A percentile compares a stretch with the other conserved stretches of the same genome.
Conservation (phyloP, 2,797 vertebrate species). For the Pseudochromis fuscus region DNA sequence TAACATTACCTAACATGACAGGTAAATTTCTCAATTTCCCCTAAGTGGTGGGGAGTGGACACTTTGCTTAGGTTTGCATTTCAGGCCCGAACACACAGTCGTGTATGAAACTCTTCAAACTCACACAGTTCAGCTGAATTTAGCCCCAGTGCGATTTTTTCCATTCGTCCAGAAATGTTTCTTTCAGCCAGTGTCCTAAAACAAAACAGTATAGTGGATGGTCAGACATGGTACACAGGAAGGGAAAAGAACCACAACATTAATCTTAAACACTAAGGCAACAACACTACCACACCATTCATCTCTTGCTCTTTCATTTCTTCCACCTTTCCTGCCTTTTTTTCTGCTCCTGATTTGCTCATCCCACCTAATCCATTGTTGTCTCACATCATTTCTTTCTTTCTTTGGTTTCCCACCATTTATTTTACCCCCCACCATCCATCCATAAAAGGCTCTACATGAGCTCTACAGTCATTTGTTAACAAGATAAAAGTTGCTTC, state of each 20-base stretch:
- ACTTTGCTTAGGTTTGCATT: slow-evolving; percentile 68
- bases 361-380: slow-evolving; percentile 14
- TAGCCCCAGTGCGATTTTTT: too few species aligned
- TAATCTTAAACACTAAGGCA: slow-evolving; percentile 63
- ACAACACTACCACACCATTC: slow-evolving; percentile 43
- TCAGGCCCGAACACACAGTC: slow-evolving; percentile 37
- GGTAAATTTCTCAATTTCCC: slow-evolving; percentile 71
- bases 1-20: slow-evolving; percentile 72
- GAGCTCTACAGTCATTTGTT: background rate
- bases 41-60: slow-evolving; percentile 75
- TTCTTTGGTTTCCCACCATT: slow-evolving; percentile 26
- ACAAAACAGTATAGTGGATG: slow-evolving; percentile 38
- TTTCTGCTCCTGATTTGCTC: slow-evolving; percentile 26
- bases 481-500: slow-evolving; percentile 1
- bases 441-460: slow-evolving; percentile 2
- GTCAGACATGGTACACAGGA: slow-evolving; percentile 40
- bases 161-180: slow-evolving; percentile 3
- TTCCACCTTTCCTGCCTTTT: slow-evolving; percentile 18
- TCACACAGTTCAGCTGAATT: too few species aligned
- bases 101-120: background rate
- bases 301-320: slow-evolving; percentile 58
- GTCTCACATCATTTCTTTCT: slow-evolving; percentile 10
- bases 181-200: slow-evolving; percentile 36
- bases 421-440: slow-evolving; percentile 37
- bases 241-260: slow-evolving; percentile 58